These are phyloP conservation scores for Merops nubicus DNA, from an alignment of 2,113 vertebrate species.

Conservation along the genomic window DNA sequence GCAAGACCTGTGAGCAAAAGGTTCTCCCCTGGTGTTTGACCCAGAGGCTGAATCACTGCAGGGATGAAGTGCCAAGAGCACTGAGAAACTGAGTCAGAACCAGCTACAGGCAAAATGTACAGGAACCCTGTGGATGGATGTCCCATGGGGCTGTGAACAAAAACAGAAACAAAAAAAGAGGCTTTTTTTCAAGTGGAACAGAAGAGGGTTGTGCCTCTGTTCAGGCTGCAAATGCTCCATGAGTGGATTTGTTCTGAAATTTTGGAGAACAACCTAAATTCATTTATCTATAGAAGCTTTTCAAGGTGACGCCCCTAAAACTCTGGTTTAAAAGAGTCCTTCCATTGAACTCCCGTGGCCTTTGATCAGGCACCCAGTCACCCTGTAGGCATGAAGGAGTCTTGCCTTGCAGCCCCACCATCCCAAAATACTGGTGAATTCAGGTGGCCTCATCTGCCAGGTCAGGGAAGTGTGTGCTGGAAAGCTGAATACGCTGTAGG, in stretches of 20 bases:
- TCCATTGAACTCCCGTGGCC: neutral
- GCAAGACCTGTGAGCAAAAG: neutral
- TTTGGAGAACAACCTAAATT: neutral
- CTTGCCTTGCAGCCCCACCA: neutral
- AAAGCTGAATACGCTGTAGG: neutral
- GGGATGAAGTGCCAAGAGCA: neutral
- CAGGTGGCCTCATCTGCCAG: neutral
- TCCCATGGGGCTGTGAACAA: neutral
- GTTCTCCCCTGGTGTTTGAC: neutral
- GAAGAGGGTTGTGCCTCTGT: neutral
- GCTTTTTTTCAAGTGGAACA: neutral
- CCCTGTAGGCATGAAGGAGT: neutral
- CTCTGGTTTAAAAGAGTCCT: neutral
- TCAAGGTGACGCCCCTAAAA: neutral
- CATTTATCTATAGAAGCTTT: neutral
- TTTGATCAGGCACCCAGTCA: neutral
- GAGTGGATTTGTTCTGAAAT: neutral
- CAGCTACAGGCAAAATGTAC: neutral
- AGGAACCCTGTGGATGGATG: neutral
- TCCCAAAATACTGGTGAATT: neutral
- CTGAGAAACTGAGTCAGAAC: neutral
- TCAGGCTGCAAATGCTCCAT: neutral
- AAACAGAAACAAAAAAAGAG: accelerated
- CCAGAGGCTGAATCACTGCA: neutral
- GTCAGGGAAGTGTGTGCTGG: neutral